Conservation (phyloP, 2,113 vertebrate species). For the Thalassarche chlororhynchos region DNA sequence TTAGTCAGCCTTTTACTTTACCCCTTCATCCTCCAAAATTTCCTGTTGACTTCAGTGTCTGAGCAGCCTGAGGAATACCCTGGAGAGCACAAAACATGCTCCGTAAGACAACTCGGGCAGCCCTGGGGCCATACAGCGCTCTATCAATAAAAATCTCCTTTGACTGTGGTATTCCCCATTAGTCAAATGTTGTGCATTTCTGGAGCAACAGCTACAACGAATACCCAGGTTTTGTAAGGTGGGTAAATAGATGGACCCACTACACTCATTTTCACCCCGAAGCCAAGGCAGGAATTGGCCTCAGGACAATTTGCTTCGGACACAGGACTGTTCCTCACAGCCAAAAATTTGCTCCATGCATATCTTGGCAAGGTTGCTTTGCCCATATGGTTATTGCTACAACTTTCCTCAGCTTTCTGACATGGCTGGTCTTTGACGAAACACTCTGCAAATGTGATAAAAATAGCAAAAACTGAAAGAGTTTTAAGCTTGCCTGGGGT, state of each 20-base stretch:
- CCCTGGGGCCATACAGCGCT: fast-evolving
- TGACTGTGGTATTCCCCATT: not conserved
- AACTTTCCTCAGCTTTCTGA: not conserved
- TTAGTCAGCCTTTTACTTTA: not conserved
- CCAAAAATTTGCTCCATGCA: not conserved
- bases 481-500: not conserved
- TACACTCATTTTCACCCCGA: not conserved
- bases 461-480: not conserved
- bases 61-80: not conserved
- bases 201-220: not conserved
- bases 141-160: not conserved
- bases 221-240: not conserved
- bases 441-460: not conserved
- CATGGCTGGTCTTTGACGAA: not conserved
- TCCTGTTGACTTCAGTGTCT: not conserved
- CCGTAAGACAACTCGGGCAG: not conserved
- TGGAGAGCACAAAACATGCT: not conserved
- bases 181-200: not conserved
- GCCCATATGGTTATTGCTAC: not conserved
- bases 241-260: not conserved
- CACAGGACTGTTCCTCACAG: not conserved
- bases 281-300: not conserved
- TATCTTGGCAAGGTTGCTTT: not conserved
- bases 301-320: not conserved
- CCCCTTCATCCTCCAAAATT: not conserved